phyloP scores from a whole-genome alignment of 2,113 vertebrate genomes.

The Lagenorhynchus albirostris region DNA sequence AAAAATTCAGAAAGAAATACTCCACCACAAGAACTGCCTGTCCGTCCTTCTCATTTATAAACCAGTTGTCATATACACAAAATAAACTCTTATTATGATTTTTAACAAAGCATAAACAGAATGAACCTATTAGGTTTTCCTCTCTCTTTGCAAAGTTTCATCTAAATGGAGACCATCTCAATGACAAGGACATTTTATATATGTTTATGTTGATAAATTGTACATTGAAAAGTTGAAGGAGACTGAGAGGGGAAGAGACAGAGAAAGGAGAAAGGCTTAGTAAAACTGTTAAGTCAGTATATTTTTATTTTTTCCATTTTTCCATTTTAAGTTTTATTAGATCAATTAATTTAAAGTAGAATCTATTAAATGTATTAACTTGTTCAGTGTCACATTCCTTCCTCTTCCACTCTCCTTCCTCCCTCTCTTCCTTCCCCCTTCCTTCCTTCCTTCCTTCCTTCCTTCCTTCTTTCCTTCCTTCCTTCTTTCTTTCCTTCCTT shows the following conservation, averaged over 20 bases:
- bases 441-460: fast-evolving
- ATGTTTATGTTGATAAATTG: background rate
- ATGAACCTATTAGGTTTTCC: background rate
- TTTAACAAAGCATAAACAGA: background rate
- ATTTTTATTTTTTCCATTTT: background rate
- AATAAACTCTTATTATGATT: background rate
- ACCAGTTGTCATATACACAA: background rate
- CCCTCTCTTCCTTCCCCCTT: no score
- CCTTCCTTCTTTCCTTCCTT: fast-evolving
- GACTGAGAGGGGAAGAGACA: background rate
- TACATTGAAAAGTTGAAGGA: background rate
- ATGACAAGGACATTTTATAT: background rate
- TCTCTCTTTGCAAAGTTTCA: background rate
- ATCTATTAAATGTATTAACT: background rate
- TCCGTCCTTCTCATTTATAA: background rate
- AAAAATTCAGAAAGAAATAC: background rate
- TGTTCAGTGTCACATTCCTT: background rate
- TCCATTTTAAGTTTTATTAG: background rate
- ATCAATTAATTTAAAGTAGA: background rate
- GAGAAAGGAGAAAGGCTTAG: background rate
- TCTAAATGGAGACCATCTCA: background rate
- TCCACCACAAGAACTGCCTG: background rate
- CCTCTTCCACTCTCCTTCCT: background rate
- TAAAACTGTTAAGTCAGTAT: background rate
- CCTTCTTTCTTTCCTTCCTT: fast-evolving